Base-by-base conservation (phyloP, 2,888 invertebrate genomes). In the Unio delphinus region DNA sequence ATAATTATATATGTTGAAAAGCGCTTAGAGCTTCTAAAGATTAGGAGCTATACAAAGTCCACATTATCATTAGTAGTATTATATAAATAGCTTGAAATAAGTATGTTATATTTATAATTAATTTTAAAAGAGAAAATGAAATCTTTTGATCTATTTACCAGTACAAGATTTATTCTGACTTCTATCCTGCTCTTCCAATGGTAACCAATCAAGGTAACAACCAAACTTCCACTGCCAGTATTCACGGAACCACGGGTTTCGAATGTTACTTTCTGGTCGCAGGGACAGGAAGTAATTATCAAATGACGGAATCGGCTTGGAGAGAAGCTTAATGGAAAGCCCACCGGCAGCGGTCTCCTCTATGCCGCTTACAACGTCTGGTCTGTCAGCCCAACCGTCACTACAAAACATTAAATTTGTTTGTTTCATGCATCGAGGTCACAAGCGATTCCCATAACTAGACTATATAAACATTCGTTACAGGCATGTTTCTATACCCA, bases 331-430 rank as follows among this genome's bases (percentile, higher is more conserved):
- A 81, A 95, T 93, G 65, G 94, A 94, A 74, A 95, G 92, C 64
- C 94, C 93, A 61, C 94, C 94, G 83, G 92, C 92, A 2, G 95
- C 95, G 79, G 93, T 93, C 6, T 85, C 81, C 90, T 75, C 92
- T 18, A 86, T 80, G 55, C 77, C 93, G 66, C 92, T 91, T n/a
- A 94, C 94, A 58, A 95, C 94, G 89, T 95, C 95, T 54, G 88
- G 86, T 64, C 94, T 91, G 88, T 94, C 94, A 0, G 94, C 94
- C 94, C 94, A 94, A 70, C 94, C 94, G 88, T 95, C 95, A 89
- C 94, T 94, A 87, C 26, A 87, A 88, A 26, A 62, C n/a, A 55
- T 57, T 57, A 18, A 34, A 5, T 15, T 7, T 61, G 61, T 23
- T 23, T 26, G 17, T 23, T 26, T 23, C 20, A 20, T 8, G 45